Percentiles rank a stretch among this genome's conserved stretches.
Conservation (phyloP, 2,888 invertebrate species). For the Ariolimax columbianus region DNA sequence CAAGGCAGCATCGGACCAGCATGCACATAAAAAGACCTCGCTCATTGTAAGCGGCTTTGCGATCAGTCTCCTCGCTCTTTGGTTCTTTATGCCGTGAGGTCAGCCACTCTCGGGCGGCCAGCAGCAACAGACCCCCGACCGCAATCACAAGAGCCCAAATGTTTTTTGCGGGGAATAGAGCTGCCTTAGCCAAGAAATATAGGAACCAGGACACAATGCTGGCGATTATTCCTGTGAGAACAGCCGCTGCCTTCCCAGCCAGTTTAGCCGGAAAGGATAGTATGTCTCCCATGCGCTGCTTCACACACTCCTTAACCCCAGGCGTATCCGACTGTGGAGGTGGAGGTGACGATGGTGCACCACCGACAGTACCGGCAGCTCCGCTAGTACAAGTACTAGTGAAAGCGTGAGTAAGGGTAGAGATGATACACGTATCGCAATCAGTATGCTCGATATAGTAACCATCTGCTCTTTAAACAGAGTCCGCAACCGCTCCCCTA, state of each 20-base stretch:
- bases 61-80: neutral
- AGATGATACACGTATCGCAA: neutral
- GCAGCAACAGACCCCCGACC: neutral
- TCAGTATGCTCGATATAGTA: neutral
- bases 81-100: too few relatives aligned
- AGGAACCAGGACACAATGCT: constrained; percentile 19
- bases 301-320: constrained; percentile 10
- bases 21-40: neutral
- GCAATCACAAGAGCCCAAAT: neutral
- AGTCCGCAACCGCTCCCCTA: constrained; percentile 2
- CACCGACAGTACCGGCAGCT: neutral
- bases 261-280: neutral
- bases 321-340: constrained; percentile 13
- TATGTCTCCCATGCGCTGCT: neutral
- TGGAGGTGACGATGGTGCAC: neutral
- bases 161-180: neutral
- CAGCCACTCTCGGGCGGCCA: neutral
- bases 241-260: neutral
- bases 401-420: neutral
- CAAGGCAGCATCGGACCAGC: neutral
- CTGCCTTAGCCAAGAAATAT: neutral
- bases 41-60: neutral
- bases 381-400: neutral
- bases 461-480: neutral
- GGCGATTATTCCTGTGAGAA: constrained; percentile 19